Conservation (phyloP, 1,140 invertebrate genomes). For the Tetragnatha versicolor region DNA sequence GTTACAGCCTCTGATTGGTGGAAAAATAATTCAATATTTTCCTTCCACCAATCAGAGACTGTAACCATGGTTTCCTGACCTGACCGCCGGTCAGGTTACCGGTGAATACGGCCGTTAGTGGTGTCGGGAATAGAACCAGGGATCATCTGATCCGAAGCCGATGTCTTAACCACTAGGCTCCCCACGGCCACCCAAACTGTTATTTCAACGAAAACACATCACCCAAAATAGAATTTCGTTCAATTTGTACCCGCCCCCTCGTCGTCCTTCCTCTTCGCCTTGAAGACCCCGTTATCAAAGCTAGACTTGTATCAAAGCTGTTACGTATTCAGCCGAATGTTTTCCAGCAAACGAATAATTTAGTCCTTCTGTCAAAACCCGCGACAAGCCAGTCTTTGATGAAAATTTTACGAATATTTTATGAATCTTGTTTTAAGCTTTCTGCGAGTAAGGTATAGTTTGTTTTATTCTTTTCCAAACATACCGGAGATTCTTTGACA, state of each 20-base stretch:
- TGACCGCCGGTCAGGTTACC: no score
- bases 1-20: no score
- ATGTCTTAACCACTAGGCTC: no score
- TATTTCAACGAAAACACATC: no score
- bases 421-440: slow-evolving; percentile 40
- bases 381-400: slow-evolving; percentile 34
- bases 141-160: no score
- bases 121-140: no score
- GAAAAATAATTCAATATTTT: no score
- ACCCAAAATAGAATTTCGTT: neutral
- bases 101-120: no score
- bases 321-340: slow-evolving; percentile 35
- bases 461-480: slow-evolving; percentile 3
- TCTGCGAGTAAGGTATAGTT: slow-evolving; percentile 12
- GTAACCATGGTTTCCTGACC: no score
- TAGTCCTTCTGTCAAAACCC: slow-evolving; percentile 32
- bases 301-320: slow-evolving; percentile 31
- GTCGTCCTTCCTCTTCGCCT: neutral
- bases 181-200: no score
- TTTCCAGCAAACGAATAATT: slow-evolving; percentile 43
- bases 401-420: slow-evolving; percentile 48
- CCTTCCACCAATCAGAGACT: no score
- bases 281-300: slow-evolving; percentile 22
- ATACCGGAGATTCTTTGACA: neutral
- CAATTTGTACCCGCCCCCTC: neutral